Conservation (phyloP, 37 sponge, comb jelly and placozoan species). For the Axinella damicornis region DNA sequence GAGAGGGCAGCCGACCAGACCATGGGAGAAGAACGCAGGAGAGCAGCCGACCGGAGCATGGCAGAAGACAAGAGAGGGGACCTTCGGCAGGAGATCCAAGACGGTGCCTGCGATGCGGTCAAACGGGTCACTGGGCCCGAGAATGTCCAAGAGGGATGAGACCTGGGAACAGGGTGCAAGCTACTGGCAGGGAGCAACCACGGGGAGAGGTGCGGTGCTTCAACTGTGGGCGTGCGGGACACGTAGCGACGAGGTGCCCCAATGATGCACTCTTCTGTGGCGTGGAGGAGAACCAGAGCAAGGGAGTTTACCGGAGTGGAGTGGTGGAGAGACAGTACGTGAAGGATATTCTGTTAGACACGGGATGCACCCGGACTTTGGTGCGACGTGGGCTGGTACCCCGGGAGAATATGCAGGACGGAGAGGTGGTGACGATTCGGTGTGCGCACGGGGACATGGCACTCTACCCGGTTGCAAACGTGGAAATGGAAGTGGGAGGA, state of each 20-base stretch:
- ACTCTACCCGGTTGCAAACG: slow-evolving; percentile 34
- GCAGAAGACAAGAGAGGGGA: too few species aligned
- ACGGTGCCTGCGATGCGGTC: too few species aligned
- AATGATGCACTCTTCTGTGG: slow-evolving; percentile 3
- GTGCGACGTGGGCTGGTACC: slow-evolving; percentile 45
- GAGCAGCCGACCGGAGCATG: too few species aligned
- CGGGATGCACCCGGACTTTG: slow-evolving; percentile 48
- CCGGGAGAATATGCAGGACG: slow-evolving; percentile 9
- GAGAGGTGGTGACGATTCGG: slow-evolving; percentile 39
- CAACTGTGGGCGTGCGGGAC: background rate
- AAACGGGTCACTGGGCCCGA: too few species aligned
- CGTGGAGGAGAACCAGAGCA: background rate
- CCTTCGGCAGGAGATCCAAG: too few species aligned
- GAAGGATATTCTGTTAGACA: slow-evolving; percentile 17
- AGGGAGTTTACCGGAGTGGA: background rate
- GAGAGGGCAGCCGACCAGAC: too few species aligned
- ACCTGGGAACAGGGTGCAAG: too few species aligned
- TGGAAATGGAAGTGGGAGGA: slow-evolving; percentile 16
- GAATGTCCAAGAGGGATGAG: too few species aligned
- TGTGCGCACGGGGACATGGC: slow-evolving; percentile 63
- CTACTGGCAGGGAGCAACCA: too few species aligned
- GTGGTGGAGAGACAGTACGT: slow-evolving; percentile 2
- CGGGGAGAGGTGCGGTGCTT: background rate
- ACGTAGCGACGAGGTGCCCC: background rate
- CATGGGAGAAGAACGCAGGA: too few species aligned